phyloP scores from a whole-genome alignment of 2,113 vertebrate genomes.

The Tragelaphus buxtoni region DNA sequence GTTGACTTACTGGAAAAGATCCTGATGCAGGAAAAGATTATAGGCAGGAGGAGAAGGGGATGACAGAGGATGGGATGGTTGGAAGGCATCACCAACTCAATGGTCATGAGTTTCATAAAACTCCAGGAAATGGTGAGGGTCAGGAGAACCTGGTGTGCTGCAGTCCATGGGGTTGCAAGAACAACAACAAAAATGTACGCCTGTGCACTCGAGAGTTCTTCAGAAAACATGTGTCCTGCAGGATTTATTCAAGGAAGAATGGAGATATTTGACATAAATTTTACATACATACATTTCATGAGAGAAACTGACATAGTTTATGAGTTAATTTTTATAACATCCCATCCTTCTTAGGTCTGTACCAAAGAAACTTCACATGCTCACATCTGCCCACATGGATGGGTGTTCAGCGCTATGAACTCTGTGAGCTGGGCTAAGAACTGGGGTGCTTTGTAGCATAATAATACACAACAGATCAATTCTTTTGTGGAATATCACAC shows the following conservation, averaged over 20 bases:
- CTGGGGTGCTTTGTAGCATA: rapidly evolving
- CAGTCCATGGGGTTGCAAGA: background rate
- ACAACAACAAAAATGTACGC: background rate
- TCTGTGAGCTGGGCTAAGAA: rapidly evolving
- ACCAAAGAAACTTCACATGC: rapidly evolving
- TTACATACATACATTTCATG: background rate
- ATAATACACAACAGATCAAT: rapidly evolving
- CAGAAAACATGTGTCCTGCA: rapidly evolving
- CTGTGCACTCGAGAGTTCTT: background rate
- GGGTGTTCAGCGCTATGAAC: rapidly evolving
- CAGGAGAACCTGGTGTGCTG: background rate
- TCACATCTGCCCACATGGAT: too few relatives aligned
- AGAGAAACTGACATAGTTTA: too few relatives aligned
- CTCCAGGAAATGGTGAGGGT: background rate
- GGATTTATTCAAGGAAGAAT: too few relatives aligned
- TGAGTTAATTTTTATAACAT: background rate
- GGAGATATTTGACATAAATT: rapidly evolving
- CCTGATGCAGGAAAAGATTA: background rate
- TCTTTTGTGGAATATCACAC: too few relatives aligned
- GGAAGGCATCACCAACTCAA: background rate
- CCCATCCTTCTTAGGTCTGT: background rate
- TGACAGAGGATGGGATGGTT: background rate
- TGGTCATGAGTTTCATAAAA: background rate
- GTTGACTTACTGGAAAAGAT: background rate
- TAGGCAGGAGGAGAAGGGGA: background rate